These are phyloP conservation scores for Lamellibrachia columna DNA, from an alignment of 2,888 invertebrate species.

Conservation along the genomic window DNA sequence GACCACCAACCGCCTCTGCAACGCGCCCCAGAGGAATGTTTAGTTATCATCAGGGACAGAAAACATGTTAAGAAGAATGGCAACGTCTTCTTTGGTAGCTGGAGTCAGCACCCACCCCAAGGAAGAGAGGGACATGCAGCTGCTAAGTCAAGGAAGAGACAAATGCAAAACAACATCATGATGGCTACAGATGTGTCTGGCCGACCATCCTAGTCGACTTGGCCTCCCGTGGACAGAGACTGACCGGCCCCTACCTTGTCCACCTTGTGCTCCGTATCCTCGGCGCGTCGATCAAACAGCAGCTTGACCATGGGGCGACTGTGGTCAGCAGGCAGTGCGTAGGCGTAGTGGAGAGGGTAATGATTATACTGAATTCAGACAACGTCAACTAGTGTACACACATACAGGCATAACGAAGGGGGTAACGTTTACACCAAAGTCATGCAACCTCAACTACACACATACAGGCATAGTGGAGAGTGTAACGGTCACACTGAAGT, in stretches of 20 bases:
- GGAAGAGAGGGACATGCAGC: too few species aligned
- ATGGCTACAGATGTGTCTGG: not conserved
- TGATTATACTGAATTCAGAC: constrained; percentile 49
- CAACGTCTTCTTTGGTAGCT: too few species aligned
- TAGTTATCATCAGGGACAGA: too few species aligned
- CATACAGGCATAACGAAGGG: not conserved
- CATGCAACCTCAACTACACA: too few species aligned
- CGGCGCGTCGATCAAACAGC: constrained; percentile 30
- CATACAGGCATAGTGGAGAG: constrained; percentile 56
- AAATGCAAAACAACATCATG: too few species aligned
- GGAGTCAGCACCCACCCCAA: too few species aligned
- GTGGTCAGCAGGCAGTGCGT: constrained; percentile 49
- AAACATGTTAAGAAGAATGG: too few species aligned
- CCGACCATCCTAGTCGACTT: not conserved
- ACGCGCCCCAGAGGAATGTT: too few species aligned
- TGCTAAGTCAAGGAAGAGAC: too few species aligned
- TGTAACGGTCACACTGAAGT: constrained; percentile 54
- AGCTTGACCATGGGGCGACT: constrained; percentile 24
- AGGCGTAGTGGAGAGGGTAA: constrained; percentile 59
- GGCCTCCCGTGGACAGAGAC: not conserved
- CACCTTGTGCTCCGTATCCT: constrained; percentile 27
- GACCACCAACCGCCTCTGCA: too few species aligned
- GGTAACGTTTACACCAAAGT: not conserved
- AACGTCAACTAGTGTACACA: constrained; percentile 30
- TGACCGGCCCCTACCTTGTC: constrained; percentile 27